Base-by-base conservation (phyloP, 2,113 vertebrate genomes). In the Phaethornis superciliosus region DNA sequence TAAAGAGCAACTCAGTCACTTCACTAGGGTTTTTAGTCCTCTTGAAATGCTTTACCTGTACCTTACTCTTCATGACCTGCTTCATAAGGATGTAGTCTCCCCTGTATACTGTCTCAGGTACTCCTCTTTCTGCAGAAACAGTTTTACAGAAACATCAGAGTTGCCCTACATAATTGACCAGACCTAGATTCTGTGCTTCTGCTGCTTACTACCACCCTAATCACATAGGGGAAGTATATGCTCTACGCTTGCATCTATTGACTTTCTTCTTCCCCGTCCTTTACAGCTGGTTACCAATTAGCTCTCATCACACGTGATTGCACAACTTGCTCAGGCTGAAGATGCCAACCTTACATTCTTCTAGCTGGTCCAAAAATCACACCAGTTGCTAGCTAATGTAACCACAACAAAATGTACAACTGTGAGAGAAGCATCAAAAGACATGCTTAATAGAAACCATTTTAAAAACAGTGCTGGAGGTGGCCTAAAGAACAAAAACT, bases 201-300 rank as follows among this genome's bases (percentile, higher is more conserved):
- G 9, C 32, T 80, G 46, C 30, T 70, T 33, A 51, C 46, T 77
- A 9, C 11, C 42, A 69, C 10, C 21, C 11, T 80, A 85, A 35
- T 80, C 80, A 80, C 12, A 62, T 14, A 69, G 16, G 24, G 18
- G 35, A 85, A 69, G 21, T 11, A 27, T 40, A 32, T 80, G 71
- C n/a, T 88, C 59, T 88, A 49, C 79, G 27, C 22, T 93, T 83
- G 60, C 24, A 78, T 72, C 68, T 93, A 88, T 70, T 67, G 59
- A 92, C 89, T 88, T 82, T 68, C 54, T 82, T 7, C 33, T 86
- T 92, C 35, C 46, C 26, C 77, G 23, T 46, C 35, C 35, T 65
- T 18, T 63, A 64, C 68, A 90, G 40, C 80, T 90, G 86, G 59
- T 51, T 46, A 59, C 55, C 55, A 88, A 81, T 83, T 92, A 92